Evolutionary conservation across 2,888 invertebrate species (phyloP), one percentile per base, ranked within the genome.

Genomic region (Oscheius sp.): DNA sequence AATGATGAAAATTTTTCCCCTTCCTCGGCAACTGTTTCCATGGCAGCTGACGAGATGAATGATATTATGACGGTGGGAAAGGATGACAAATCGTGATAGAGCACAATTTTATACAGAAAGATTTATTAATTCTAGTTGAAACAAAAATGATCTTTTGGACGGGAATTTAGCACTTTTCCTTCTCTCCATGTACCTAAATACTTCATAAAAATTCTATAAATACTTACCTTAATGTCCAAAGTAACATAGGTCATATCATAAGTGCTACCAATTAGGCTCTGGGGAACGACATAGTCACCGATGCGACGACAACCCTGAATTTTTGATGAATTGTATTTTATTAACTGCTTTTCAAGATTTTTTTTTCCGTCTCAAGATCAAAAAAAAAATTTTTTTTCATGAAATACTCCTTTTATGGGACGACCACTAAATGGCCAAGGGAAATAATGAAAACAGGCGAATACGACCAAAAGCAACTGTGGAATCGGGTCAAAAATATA

Each of bases 211-310:
- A 9, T 17, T 20, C 9, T 14, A 17, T 9, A 14, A 14, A 36
- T 36, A 41, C 36, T 6, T 9, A 79, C 79, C 68, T 74, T 75
- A 49, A 79, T 79, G 70, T 79, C 78, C 28, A 79, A 66, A 30
- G 77, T 74, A 50, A 79, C 71, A 56, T 77, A 79, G 69, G 77
- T 79, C 78, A 79, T 79, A 62, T 77, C 75, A 68, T 79, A 79
- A 51, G 47, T 62, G 57, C 74, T 74, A 44, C 74, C 78, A 66
- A 79, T 71, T 67, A 74, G 74, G 56, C 75, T 73, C 51, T 78
- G 56, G 57, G 78, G 78, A 22, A 74, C 70, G 20, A 65, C 63
- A 63, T 77, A 77, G 49, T 77, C 74, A 54, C 62, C 73, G 57
- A 74, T 73, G 24, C 78, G 64, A 41, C 57, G 44, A 54, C 78